Base-by-base conservation (phyloP, 2,888 invertebrate species). In the Griposia aprilina region DNA sequence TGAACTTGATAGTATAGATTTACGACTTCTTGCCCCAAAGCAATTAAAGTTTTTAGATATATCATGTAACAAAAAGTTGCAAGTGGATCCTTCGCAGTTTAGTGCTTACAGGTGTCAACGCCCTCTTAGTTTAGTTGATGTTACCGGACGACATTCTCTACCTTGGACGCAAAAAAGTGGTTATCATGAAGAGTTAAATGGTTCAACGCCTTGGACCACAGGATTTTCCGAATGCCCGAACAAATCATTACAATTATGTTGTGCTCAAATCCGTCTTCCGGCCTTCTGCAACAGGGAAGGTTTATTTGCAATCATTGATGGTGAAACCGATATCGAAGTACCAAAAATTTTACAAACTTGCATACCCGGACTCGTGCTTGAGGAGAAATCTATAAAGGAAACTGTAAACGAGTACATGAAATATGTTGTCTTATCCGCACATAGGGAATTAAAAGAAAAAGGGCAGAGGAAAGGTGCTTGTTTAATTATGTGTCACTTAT, bases 201-300 rank as follows among this genome's bases (percentile, higher is more conserved):
- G 97, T 5, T 87, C 90, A 13, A 98, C 97, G 13, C 98, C 98
- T 7, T 99, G 99, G 99, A 97, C 97, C 67, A 97, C 98, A 52
- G 99, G 98, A 0, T 99, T 99, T 94, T 98, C 98, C 0, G 99
- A 99, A 96, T 98, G 98, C 20, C 98, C 98, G 0, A 98, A 98
- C 55, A 97, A 97, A 85, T 97, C 97, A 74, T 97, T 98, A 85
- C 98, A 98, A 89, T 93, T 98, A n/a, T 98, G 98, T 91, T 97
- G 98, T 76, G 97, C 98, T 0, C 98, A 98, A 95, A 97, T 98
- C 70, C 97, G 98, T 74, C 96, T 98, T 80, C 98, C 98, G 23
- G 97, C 98, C 2, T 98, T 98, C 93, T 98, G 98, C 92, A 98
- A 98, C 88, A 97, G 97, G 66, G 98, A 98, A 95, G 98, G 98